A percentile compares a stretch with the other conserved stretches of the same genome.
These are phyloP conservation scores for Acanthopleura granulata DNA, from an alignment of 2,888 invertebrate species.

Conservation along the genomic window DNA sequence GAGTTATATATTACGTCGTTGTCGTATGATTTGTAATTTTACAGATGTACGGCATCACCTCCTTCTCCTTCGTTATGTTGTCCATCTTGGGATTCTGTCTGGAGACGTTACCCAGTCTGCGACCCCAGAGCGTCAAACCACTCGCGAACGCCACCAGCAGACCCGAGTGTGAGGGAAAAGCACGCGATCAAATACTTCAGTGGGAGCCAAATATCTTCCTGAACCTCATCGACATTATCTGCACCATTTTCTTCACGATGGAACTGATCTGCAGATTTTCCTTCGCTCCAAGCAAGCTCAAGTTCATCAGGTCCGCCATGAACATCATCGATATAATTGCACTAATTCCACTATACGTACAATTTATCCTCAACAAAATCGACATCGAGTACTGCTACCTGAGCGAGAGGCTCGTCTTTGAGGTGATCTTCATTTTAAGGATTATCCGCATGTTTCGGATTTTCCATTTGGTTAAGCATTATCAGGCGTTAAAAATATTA, in stretches of 20 bases:
- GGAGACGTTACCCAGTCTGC: constrained; percentile 61
- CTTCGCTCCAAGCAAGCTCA: constrained; percentile 58
- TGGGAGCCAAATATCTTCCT: constrained; percentile 48
- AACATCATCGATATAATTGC: constrained; percentile 67
- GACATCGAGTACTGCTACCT: constrained; percentile 58
- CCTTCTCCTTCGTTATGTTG: constrained; percentile 63
- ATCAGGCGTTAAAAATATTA: constrained; percentile 70
- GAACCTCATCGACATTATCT: constrained; percentile 61
- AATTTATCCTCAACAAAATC: constrained; percentile 59
- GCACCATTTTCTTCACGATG: constrained; percentile 65
- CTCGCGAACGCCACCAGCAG: constrained; percentile 28
- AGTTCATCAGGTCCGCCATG: constrained; percentile 62
- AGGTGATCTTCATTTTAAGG: constrained; percentile 70
- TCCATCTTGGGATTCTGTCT: constrained; percentile 66
- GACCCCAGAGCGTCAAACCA: constrained; percentile 25
- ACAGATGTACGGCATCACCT: constrained; percentile 64
- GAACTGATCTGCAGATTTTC: constrained; percentile 61
- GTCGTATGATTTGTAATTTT: constrained; percentile 24
- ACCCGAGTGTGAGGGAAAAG: constrained; percentile 24
- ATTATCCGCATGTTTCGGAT: constrained; percentile 71
- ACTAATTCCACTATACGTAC: constrained; percentile 65
- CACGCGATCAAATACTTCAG: constrained; percentile 36
- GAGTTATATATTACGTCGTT: too few species aligned
- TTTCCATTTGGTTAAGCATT: constrained; percentile 71
- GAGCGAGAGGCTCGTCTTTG: constrained; percentile 62